phyloP scores from a whole-genome alignment of 2,888 invertebrate species.

The Corythucha ciliata region DNA sequence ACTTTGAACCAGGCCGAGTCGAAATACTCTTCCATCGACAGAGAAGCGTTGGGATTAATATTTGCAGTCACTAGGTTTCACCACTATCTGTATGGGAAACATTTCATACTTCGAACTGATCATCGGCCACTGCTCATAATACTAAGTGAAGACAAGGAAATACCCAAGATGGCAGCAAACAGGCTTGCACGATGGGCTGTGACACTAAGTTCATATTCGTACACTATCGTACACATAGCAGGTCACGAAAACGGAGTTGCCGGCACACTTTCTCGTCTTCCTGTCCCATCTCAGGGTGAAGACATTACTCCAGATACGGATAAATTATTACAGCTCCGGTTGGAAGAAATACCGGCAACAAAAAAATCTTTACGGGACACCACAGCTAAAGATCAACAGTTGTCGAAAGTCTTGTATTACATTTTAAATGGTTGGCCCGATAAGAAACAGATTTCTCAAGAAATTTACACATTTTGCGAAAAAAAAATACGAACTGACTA shows the following conservation, averaged over 20 bases:
- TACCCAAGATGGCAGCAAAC: slow-evolving; percentile 7
- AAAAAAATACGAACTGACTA: too few relatives aligned
- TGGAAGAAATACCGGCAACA: too few relatives aligned
- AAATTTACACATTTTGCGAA: too few relatives aligned
- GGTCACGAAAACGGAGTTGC: slow-evolving; percentile 1
- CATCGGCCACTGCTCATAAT: background rate
- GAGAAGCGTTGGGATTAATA: background rate
- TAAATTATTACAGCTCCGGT: too few relatives aligned
- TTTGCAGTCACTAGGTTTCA: slow-evolving; percentile 5
- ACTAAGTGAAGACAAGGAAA: background rate
- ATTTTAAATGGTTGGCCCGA: too few relatives aligned
- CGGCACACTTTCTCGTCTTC: slow-evolving; percentile 2
- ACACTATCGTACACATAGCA: background rate
- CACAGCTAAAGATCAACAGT: too few relatives aligned
- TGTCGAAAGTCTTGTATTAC: too few relatives aligned
- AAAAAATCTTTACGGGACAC: too few relatives aligned
- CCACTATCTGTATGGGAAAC: background rate
- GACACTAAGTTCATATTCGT: background rate
- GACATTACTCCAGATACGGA: too few relatives aligned
- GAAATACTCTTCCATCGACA: slow-evolving; percentile 3
- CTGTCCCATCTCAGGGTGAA: too few relatives aligned
- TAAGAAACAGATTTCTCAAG: too few relatives aligned
- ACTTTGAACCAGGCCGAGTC: background rate
- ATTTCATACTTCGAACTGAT: slow-evolving; percentile 2
- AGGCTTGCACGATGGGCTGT: slow-evolving; percentile 6